Conservation (phyloP, 1,140 invertebrate species). For the Grapholita molesta region DNA sequence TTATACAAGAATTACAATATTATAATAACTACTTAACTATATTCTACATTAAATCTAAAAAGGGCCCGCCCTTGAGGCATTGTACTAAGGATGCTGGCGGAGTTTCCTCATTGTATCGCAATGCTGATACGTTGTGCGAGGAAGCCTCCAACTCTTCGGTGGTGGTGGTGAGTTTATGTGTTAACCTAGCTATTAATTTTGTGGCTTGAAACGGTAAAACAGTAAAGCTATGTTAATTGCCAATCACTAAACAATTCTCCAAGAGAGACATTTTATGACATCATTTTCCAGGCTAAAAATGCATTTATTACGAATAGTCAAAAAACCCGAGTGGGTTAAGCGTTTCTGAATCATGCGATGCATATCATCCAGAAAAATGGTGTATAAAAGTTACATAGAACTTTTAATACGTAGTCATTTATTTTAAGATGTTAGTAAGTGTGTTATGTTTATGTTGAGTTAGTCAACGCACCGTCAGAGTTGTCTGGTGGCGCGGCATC, state of each 20-base stretch:
- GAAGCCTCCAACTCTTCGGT: no score
- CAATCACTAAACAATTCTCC: background rate
- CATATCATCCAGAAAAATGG: slow-evolving; percentile 12
- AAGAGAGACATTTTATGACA: background rate
- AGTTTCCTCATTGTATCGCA: no score
- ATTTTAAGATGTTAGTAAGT: slow-evolving; percentile 4
- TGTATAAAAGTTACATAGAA: background rate
- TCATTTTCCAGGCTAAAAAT: background rate
- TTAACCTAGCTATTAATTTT: no score
- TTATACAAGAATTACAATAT: no score
- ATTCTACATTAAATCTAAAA: no score
- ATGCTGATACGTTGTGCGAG: no score
- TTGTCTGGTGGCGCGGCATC: background rate
- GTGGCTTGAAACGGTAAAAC: background rate
- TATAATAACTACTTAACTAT: no score
- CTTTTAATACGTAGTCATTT: background rate
- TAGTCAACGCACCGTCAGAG: background rate
- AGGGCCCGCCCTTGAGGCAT: no score
- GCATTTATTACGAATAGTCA: slow-evolving; percentile 5
- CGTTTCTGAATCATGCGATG: slow-evolving; percentile 35
- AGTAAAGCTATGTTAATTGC: no score
- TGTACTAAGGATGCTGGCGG: no score
- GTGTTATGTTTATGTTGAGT: background rate
- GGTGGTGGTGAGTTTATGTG: no score
- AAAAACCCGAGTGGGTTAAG: slow-evolving; percentile 19